These are phyloP conservation scores for Carollia perspicillata DNA, from an alignment of 2,113 vertebrate genomes.

Conservation along the genomic window DNA sequence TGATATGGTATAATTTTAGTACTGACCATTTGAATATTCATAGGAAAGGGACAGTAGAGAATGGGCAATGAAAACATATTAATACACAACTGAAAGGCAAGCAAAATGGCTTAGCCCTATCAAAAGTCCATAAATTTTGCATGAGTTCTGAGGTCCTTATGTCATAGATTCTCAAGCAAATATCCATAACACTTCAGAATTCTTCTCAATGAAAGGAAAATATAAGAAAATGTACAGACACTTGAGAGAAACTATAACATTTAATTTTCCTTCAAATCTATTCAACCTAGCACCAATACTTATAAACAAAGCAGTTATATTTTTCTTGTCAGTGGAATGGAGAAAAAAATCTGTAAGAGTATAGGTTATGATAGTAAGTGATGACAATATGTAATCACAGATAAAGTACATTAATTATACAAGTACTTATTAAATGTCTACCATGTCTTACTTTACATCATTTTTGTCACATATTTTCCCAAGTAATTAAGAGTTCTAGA, in stretches of 20 bases:
- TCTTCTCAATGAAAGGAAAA: neutral
- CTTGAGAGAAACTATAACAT: neutral
- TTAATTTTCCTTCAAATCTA: constrained; percentile 7
- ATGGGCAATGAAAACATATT: constrained; percentile 43
- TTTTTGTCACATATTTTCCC: neutral
- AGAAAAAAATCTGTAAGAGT: neutral
- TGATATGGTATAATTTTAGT: constrained; percentile 81
- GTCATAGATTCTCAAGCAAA: neutral
- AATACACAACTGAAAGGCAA: constrained; percentile 52
- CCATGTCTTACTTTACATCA: neutral
- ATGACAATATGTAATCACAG: neutral
- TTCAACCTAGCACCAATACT: neutral
- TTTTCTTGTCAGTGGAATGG: neutral
- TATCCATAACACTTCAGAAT: neutral
- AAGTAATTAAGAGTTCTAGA: neutral
- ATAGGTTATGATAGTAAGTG: neutral
- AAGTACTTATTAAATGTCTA: neutral
- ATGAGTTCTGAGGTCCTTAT: neutral
- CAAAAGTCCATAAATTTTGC: constrained; percentile 30
- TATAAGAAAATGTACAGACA: neutral
- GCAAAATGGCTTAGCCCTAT: neutral
- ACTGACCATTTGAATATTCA: constrained; percentile 71
- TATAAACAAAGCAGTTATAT: neutral
- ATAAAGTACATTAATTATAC: neutral
- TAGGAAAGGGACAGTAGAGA: constrained; percentile 26